These are phyloP conservation scores for Zaprionus inermis DNA, from an alignment of 1,140 invertebrate genomes.

Conservation along the genomic window DNA sequence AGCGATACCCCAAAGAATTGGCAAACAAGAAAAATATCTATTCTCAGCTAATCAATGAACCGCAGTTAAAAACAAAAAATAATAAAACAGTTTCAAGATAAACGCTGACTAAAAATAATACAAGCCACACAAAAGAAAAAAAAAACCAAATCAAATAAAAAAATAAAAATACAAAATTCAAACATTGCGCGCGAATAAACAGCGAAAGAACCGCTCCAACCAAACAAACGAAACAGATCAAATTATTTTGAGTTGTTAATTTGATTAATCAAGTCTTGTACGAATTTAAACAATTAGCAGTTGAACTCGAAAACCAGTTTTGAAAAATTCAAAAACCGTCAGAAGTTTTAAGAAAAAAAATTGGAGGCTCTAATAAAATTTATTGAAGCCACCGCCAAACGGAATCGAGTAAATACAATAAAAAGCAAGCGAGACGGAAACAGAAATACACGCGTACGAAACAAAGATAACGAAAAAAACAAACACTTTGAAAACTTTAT, in stretches of 20 bases:
- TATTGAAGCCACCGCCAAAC: conserved; percentile 14
- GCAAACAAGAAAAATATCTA: conserved; percentile 17
- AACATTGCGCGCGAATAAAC: conserved; percentile 36
- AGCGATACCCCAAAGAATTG: conserved; percentile 30
- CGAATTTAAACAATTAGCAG: conserved; percentile 61
- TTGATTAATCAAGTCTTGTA: conserved; percentile 53
- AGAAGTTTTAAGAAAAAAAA: conserved; percentile 25
- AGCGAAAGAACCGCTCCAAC: conserved; percentile 13
- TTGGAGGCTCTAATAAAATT: conserved; percentile 36
- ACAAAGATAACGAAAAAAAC: conserved; percentile 11
- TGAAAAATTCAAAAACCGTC: conserved; percentile 19
- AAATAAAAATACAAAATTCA: conserved; percentile 23
- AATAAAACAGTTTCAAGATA: conserved; percentile 1
- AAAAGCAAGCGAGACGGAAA: conserved; percentile 5
- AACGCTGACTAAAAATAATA: conserved; percentile 4
- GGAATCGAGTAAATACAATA: conserved; percentile 44
- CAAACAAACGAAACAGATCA: conserved; percentile 41
- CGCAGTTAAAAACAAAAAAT: conserved; percentile 5
- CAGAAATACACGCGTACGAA: conserved; percentile 9
- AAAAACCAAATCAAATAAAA: conserved; percentile 13
- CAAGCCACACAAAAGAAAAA: conserved; percentile 24
- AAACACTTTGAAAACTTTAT: conserved; percentile 49
- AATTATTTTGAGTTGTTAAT: conserved; percentile 40
- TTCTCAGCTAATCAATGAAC: conserved; percentile 22
- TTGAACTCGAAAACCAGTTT: conserved; percentile 64